Evolutionary conservation across 2,797 vertebrate species (phyloP), one percentile per base, ranked within the genome.

Genomic region (Ptychadena robeensis): DNA sequence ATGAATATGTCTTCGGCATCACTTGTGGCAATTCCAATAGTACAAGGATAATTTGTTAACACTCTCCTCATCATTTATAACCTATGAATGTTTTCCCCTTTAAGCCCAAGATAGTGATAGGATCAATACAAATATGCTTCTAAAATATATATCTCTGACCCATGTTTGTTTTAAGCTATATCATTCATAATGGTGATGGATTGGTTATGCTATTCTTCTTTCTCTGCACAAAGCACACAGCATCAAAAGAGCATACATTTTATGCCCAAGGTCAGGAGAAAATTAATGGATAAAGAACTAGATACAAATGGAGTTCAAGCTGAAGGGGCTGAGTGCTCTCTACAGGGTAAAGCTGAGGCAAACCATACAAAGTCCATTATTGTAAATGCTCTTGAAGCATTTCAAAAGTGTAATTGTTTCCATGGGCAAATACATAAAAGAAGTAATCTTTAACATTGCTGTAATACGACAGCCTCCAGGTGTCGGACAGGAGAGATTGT

Each of bases 131-230:
- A 90, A 93, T 90, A 89, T 90, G 88, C 89, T 92, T 88, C 91
- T 91, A 91, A 94, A 92, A 89, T 94, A 93, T 93, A 91, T 92
- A 88, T 91, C 91, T 93, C 89, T 93, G 92, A 93, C 90, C 92
- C 92, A 89, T 93, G 91, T 94, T 93, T 93, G 92, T 94, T 94
- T 93, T 91, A 94, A 94, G 92, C 89, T 90, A 86, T 91, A 94
- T 94, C 94, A 95, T 96, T 96, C 94, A 95, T 96, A 96, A 96
- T 91, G 89, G 93, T 96, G 95, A 97, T 94, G 87, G 93, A 95
- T 96, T 92, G 93, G 88, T 94, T 91, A 93, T 91, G 91, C 90
- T 93, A 92, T 93, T 93, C 91, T 88, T 92, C 90, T 88, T 93
- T 94, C 94, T 94, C 94, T 88, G 91, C 92, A 91, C 88, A 92